phyloP scores from a whole-genome alignment of 2,113 vertebrate genomes.

The Sisor rabdophorus region DNA sequence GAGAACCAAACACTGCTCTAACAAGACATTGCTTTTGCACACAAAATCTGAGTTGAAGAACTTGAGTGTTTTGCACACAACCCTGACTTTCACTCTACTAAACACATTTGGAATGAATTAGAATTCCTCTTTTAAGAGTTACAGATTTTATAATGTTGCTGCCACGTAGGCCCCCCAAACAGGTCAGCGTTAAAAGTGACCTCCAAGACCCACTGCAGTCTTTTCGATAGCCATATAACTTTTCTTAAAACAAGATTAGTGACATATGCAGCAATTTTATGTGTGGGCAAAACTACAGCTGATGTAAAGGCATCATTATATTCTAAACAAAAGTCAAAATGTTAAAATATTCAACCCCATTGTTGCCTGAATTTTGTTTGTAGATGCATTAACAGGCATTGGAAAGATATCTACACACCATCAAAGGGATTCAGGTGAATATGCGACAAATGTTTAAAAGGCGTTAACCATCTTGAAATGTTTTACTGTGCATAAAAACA shows the following conservation, averaged over 20 bases:
- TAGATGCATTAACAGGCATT: too few species aligned
- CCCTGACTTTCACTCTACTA: too few species aligned
- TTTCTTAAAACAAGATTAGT: conserved; percentile 6
- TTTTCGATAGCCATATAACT: background rate
- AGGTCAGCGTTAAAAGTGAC: conserved; percentile 7
- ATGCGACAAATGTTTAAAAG: too few species aligned
- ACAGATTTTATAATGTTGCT: background rate
- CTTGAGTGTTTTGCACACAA: too few species aligned
- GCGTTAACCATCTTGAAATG: too few species aligned
- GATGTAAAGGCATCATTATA: background rate
- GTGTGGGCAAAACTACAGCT: conserved; percentile 5
- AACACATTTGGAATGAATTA: too few species aligned
- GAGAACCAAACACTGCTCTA: too few species aligned
- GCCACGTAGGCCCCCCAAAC: background rate
- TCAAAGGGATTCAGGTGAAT: background rate
- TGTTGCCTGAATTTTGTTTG: too few species aligned
- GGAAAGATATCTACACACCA: too few species aligned
- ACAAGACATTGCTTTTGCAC: too few species aligned
- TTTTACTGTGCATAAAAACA: too few species aligned
- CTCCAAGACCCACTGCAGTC: background rate
- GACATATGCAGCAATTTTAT: conserved; percentile 24
- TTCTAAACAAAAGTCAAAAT: background rate
- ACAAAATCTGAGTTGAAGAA: too few species aligned
- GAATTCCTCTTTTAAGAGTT: background rate
- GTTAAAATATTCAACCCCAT: background rate